Evolutionary conservation across 1,140 invertebrate genomes (phyloP), one percentile per base, ranked within the genome.

Genomic region (Drosophila arawakana): DNA sequence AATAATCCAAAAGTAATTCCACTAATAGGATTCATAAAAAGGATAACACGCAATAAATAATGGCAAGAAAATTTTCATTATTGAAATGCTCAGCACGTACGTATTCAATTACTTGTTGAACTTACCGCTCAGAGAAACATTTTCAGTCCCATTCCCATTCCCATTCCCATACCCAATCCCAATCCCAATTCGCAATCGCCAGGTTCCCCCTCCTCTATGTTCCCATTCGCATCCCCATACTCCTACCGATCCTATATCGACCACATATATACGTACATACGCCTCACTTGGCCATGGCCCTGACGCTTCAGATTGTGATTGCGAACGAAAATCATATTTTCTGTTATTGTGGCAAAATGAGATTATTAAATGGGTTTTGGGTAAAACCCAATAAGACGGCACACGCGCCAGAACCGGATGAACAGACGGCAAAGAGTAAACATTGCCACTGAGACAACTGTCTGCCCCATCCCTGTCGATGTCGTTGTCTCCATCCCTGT

Each of bases 361-460:
- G 88, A 91, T 91, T 91, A 91, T 91, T 91, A 91, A 91, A 91
- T 91, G 88, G 83, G 88, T 85, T 89, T 90, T 91, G 83, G 75
- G 73, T 81, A 79, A 90, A 79, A 77, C 78, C 85, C 83, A 79
- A 90, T 90, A 90, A 90, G 84, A 77, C 68, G 68, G 35, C 60
- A 54, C 65, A 67, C 63, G 69, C 81, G 59, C 54, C 47, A 15
- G 60, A 21, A 13, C 52, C 37, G 25, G 25, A 52, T 21, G 61
- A 73, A 62, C 83, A 82, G 79, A 78, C 80, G 68, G 67, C 83
- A 78, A 75, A 80, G 62, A 82, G 81, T 78, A 85, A 85, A 85
- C 75, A 85, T 73, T 73, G 73, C 74, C 73, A 76, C 76, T 61
- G 76, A 75, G 82, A 80, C 83, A 86, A 86, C 83, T 77, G 73